Evolutionary conservation across 2,113 vertebrate genomes (phyloP).

Genomic region (Alligator sinensis): DNA sequence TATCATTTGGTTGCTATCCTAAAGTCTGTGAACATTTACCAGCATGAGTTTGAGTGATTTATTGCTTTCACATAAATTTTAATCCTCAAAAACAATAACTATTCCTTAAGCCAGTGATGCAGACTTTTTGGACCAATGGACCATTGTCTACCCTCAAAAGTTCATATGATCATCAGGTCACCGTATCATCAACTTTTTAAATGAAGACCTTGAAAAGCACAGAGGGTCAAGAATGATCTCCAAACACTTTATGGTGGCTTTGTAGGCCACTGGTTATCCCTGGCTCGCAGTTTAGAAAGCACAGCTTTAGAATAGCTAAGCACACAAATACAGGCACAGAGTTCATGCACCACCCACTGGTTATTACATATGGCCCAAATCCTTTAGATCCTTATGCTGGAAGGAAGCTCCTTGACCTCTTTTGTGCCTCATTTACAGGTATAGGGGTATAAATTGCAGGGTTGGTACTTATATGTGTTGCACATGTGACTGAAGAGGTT

Average conservation of each 20-base stretch:
- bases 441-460: background rate
- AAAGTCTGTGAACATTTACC: background rate
- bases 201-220: too few relatives aligned
- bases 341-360: background rate
- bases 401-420: background rate
- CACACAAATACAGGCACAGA: background rate
- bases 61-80: background rate
- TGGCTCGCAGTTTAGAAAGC: too few relatives aligned
- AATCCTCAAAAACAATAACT: background rate
- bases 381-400: background rate
- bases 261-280: too few relatives aligned
- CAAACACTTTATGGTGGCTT: too few relatives aligned
- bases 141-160: too few relatives aligned
- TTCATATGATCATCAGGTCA: too few relatives aligned
- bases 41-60: background rate
- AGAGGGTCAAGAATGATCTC: too few relatives aligned
- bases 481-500: background rate
- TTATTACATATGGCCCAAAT: background rate
- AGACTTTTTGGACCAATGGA: too few relatives aligned
- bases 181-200: too few relatives aligned
- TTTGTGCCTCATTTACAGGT: background rate
- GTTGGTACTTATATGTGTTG: background rate
- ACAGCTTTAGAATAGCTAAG: too few relatives aligned
- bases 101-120: too few relatives aligned
- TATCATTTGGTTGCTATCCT: too few relatives aligned